A percentile compares a stretch with the other conserved stretches of the same genome.
Conservation (phyloP, 2,113 vertebrate genomes). For the Emydura subglobosa region DNA sequence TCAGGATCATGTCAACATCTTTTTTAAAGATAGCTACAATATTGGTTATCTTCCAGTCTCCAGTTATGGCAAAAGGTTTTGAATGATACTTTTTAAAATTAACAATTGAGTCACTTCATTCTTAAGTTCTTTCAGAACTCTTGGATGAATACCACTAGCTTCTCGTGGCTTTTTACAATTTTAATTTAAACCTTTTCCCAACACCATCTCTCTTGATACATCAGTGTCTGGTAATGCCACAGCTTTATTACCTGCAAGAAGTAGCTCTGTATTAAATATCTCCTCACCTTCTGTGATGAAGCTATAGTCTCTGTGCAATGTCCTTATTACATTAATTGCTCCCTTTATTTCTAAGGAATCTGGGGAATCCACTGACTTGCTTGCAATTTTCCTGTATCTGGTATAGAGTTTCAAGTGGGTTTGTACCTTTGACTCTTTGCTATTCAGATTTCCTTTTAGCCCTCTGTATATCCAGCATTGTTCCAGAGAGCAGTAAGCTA, state of each 20-base stretch:
- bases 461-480: background rate
- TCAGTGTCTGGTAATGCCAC: background rate
- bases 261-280: background rate
- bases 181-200: background rate
- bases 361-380: background rate
- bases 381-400: background rate
- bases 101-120: background rate
- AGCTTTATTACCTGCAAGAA: background rate
- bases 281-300: background rate
- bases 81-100: background rate
- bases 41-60: background rate
- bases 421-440: background rate
- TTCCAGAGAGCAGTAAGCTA: background rate
- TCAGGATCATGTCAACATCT: background rate
- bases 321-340: too few species aligned
- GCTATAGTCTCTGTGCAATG: background rate
- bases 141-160: background rate
- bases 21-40: background rate
- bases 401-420: background rate
- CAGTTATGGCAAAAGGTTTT: background rate
- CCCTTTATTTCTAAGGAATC: background rate
- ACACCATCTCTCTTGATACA: background rate
- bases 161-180: conserved; percentile 22
- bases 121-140: background rate
- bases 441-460: background rate